Evolutionary conservation across 2,113 vertebrate genomes (phyloP).

Genomic region (Aphyosemion australe): DNA sequence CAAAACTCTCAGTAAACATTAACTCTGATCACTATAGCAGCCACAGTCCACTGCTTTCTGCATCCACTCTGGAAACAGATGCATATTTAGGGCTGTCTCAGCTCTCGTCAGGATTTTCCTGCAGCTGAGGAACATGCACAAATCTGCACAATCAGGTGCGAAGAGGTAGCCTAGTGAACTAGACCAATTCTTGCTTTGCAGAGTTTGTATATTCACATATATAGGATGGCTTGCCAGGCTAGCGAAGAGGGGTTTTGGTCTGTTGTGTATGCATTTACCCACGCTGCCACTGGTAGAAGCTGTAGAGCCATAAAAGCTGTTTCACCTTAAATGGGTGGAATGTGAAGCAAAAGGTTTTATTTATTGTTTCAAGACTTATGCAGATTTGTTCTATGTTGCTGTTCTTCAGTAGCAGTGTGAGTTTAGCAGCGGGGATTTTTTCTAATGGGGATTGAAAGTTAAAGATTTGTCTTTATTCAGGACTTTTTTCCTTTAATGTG

Average conservation of each 20-base stretch:
- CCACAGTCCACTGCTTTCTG: constrained; percentile 1
- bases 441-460: no score
- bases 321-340: neutral
- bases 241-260: no score
- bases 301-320: constrained; percentile 54
- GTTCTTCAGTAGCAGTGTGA: constrained; percentile 2
- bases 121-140: constrained; percentile 3
- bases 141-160: constrained; percentile 21
- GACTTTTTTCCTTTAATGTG: constrained; percentile 4
- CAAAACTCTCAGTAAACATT: constrained; percentile 47
- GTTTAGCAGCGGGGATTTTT: constrained; percentile 3
- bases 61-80: constrained; percentile 13
- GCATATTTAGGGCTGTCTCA: constrained; percentile 21
- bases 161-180: no score
- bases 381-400: neutral
- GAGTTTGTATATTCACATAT: no score
- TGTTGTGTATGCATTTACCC: constrained; percentile 24
- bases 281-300: constrained; percentile 71
- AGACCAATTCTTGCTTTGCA: no score
- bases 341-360: neutral
- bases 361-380: neutral
- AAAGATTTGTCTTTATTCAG: constrained; percentile 1
- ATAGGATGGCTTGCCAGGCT: no score
- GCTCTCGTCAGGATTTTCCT: no score
- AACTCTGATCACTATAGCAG: constrained; percentile 7